Percentiles rank a stretch among this genome's conserved stretches.
phyloP scores from a whole-genome alignment of 2,797 vertebrate species.

The Melanotaenia pygmaea region DNA sequence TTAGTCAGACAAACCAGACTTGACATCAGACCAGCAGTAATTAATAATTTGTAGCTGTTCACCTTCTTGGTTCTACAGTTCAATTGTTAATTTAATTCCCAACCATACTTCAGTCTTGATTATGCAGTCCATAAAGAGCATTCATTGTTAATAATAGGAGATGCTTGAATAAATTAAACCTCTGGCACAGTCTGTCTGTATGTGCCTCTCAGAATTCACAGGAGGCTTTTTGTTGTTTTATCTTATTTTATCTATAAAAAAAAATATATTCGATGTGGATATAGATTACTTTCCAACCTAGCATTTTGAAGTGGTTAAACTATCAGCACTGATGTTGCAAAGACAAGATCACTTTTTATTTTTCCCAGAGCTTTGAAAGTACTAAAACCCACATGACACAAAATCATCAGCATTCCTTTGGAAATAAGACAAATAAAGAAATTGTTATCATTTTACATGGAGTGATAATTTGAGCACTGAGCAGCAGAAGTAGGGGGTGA shows the following conservation, averaged over 20 bases:
- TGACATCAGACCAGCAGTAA: constrained; percentile 10
- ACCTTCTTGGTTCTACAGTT: constrained; percentile 17
- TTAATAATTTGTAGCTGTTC: constrained; percentile 26
- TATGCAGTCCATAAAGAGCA: constrained; percentile 16
- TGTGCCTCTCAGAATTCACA: background rate
- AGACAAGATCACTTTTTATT: background rate
- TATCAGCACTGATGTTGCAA: background rate
- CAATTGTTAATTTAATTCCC: constrained; percentile 33
- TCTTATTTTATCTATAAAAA: constrained; percentile 3
- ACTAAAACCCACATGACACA: background rate
- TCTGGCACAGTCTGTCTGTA: background rate
- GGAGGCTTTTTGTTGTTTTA: constrained; percentile 2
- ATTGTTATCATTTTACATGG: background rate
- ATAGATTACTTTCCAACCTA: background rate
- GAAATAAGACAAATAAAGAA: background rate
- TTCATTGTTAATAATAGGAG: constrained; percentile 29
- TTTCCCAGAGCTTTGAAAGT: too few relatives aligned
- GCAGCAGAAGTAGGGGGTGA: background rate
- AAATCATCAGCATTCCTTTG: background rate
- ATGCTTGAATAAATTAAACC: constrained; percentile 31
- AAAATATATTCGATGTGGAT: background rate
- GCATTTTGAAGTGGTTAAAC: background rate
- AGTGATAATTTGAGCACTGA: background rate
- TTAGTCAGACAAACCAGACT: background rate
- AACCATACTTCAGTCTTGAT: constrained; percentile 32